These are phyloP conservation scores for Delphinus delphis DNA, from an alignment of 2,113 vertebrate species.

Conservation along the genomic window DNA sequence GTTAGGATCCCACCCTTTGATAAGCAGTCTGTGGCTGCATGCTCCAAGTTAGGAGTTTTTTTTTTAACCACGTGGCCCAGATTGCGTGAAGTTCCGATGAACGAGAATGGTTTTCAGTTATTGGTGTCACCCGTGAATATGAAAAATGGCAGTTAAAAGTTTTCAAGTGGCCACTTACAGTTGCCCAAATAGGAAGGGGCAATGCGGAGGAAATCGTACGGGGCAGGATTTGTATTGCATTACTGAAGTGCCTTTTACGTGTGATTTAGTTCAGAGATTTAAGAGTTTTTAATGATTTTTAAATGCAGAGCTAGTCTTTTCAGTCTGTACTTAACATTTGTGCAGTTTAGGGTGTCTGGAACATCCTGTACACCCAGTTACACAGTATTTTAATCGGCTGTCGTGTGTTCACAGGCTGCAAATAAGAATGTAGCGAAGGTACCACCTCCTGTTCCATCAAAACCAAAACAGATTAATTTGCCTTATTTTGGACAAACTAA, in stretches of 20 bases:
- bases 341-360: not conserved
- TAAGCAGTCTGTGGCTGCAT: not conserved
- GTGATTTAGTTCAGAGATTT: not conserved
- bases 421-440: constrained; percentile 91
- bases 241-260: not conserved
- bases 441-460: constrained; percentile 96
- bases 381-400: not conserved
- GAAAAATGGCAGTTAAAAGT: too few species aligned
- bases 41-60: not conserved
- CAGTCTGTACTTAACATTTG: not conserved
- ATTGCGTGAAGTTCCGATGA: not conserved
- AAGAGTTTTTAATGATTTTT: not conserved
- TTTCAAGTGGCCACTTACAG: not conserved
- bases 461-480: constrained; percentile 92
- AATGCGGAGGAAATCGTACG: accelerated
- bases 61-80: not conserved
- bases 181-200: not conserved
- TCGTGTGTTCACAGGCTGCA: constrained; percentile 83
- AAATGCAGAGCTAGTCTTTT: not conserved
- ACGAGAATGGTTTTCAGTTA: not conserved
- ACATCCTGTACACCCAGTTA: not conserved
- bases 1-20: not conserved
- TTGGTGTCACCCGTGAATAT: not conserved
- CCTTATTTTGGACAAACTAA: constrained; percentile 85
- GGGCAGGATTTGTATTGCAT: not conserved